phyloP scores from a whole-genome alignment of 2,888 invertebrate genomes.

The Rapana venosa region DNA sequence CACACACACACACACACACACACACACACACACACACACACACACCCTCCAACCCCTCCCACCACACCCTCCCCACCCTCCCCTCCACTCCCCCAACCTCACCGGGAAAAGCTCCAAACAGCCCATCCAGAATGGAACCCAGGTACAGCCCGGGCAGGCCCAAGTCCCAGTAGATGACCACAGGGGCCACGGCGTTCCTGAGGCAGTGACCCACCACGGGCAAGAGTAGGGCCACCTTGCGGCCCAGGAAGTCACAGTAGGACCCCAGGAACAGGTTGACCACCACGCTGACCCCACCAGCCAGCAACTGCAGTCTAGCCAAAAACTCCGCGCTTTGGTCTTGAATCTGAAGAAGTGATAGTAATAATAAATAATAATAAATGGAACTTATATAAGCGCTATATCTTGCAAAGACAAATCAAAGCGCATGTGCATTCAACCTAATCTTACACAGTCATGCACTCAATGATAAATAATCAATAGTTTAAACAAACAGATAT shows the following conservation, averaged over 20 bases:
- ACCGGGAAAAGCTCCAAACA: slow-evolving; percentile 35
- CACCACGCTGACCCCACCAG: slow-evolving; percentile 38
- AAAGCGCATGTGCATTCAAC: too few species aligned
- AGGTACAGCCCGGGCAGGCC: slow-evolving; percentile 52
- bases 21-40: too few species aligned
- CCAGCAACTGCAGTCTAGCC: slow-evolving; percentile 29
- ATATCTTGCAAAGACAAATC: too few species aligned
- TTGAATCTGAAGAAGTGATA: slow-evolving; percentile 31
- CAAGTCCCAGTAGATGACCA: slow-evolving; percentile 56
- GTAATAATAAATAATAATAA: background rate
- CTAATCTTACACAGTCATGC: too few species aligned
- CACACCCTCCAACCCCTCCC: too few species aligned
- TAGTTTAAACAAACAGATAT: too few species aligned
- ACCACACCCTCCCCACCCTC: background rate
- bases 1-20: background rate
- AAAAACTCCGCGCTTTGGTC: slow-evolving; percentile 36
- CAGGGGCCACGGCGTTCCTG: slow-evolving; percentile 33
- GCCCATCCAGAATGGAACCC: slow-evolving; percentile 55
- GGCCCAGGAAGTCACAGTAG: slow-evolving; percentile 54
- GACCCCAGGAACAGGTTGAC: slow-evolving; percentile 48
- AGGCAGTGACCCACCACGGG: slow-evolving; percentile 47
- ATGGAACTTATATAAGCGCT: too few species aligned
- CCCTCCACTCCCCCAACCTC: background rate
- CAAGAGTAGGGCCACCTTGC: slow-evolving; percentile 52
- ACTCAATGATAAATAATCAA: too few species aligned